Evolutionary conservation across 2,888 invertebrate genomes (phyloP).

Genomic region (Ochropacha duplaris): DNA sequence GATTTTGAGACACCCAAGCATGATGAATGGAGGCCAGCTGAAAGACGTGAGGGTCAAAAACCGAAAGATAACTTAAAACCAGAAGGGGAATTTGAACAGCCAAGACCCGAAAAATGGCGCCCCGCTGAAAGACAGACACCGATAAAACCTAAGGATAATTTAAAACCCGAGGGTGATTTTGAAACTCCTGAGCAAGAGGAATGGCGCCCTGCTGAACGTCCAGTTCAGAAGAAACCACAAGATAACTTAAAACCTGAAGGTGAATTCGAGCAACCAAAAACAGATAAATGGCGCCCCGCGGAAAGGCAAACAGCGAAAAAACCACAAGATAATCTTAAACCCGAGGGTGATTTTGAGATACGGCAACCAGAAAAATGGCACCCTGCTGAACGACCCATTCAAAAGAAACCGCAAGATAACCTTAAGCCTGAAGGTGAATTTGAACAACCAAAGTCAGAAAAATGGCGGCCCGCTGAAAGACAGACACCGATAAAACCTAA

Average conservation of each 20-base stretch:
- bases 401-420: slow-evolving; percentile 71
- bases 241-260: slow-evolving; percentile 84
- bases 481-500: slow-evolving; percentile 41
- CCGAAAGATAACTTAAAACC: slow-evolving; percentile 76
- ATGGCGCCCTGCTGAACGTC: slow-evolving; percentile 78
- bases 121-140: slow-evolving; percentile 56
- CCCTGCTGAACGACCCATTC: slow-evolving; percentile 39
- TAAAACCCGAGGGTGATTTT: slow-evolving; percentile 83
- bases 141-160: slow-evolving; percentile 82
- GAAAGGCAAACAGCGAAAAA: slow-evolving; percentile 42
- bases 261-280: slow-evolving; percentile 64
- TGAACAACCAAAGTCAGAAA: slow-evolving; percentile 34
- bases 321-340: slow-evolving; percentile 72
- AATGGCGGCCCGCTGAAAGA: slow-evolving; percentile 48
- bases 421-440: slow-evolving; percentile 81
- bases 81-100: slow-evolving; percentile 80
- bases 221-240: slow-evolving; percentile 56
- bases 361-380: slow-evolving; percentile 53
- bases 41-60: slow-evolving; percentile 45
- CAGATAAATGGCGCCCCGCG: slow-evolving; percentile 51
- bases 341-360: slow-evolving; percentile 78
- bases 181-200: slow-evolving; percentile 61
- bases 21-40: slow-evolving; percentile 60
- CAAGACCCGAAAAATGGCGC: slow-evolving; percentile 49
- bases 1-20: slow-evolving; percentile 70